Conservation (phyloP, 1,140 invertebrate species). For the Ylistrum balloti region DNA sequence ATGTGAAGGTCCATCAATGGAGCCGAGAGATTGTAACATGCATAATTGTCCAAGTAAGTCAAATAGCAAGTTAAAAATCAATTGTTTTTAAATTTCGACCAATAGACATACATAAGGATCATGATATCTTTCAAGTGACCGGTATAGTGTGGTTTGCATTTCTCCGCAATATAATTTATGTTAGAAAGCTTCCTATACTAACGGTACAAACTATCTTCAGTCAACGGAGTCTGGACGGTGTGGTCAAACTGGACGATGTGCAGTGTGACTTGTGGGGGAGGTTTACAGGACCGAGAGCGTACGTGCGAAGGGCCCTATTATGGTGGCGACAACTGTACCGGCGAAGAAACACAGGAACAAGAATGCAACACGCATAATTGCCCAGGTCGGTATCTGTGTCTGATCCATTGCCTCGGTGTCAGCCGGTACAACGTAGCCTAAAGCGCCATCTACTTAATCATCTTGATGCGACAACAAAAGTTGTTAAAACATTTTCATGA, state of each 20-base stretch:
- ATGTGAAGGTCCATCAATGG: conserved; percentile 66
- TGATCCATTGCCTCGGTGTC: neutral
- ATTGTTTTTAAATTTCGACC: too few species aligned
- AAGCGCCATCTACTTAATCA: neutral
- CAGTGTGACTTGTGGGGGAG: conserved; percentile 94
- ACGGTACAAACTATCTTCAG: conserved; percentile 54
- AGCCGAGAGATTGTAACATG: conserved; percentile 64
- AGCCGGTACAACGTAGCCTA: neutral
- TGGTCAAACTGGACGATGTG: conserved; percentile 92
- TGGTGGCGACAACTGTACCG: conserved; percentile 63
- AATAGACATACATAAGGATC: too few species aligned
- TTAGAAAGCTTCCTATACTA: too few species aligned
- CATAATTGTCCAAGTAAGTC: conserved; percentile 73
- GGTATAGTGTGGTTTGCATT: too few species aligned
- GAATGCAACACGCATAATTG: conserved; percentile 59
- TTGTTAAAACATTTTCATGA: too few species aligned
- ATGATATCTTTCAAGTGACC: too few species aligned
- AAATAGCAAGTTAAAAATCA: too few species aligned
- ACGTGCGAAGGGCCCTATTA: conserved; percentile 64
- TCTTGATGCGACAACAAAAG: too few species aligned
- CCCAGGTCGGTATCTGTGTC: conserved; percentile 56
- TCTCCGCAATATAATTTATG: too few species aligned
- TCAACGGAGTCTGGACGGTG: conserved; percentile 67
- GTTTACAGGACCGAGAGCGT: conserved; percentile 87
- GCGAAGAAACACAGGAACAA: conserved; percentile 45